Evolutionary conservation across 2,888 invertebrate species (phyloP), one percentile per base, ranked within the genome.

Genomic region (Orthonevra nobilis): DNA sequence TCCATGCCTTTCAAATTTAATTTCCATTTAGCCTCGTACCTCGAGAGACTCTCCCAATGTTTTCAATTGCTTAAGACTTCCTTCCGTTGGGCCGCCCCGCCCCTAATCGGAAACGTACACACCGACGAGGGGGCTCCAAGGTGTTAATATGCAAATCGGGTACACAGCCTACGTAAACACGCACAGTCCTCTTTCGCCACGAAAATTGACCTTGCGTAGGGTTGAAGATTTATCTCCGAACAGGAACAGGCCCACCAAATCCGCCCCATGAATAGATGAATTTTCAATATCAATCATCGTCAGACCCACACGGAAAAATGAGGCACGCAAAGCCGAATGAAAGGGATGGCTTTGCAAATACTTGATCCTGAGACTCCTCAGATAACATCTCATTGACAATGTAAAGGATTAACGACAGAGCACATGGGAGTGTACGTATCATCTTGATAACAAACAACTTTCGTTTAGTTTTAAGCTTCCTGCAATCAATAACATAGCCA

Each of bases 101-200:
- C 30, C 19, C 6, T 36, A 23, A 36, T n/a, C 2, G 42, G 14
- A 14, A 14, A 3, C 7, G 14, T 14, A 10, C 28, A 40, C 12
- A 40, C 40, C 1, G n/a, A 19, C 20, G 6, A 32, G 12, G 42
- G 9, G 17, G 20, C 60, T 46, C 26, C 30, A 52, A 58, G 70
- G 75, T 69, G 75, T 66, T 72, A 52, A 64, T 60, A 77, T 77
- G 77, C 60, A 77, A 72, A 77, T 72, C 20, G 52, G 58, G 30
- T 15, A 12, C 7, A 17, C 38, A 15, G 15, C 28, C 34, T 48
- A 2, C 17, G 19, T 19, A 30, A 46, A 44, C 46, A 46, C 9
- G 20, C 34, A 60, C 15, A 34, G 10, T 3, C 5, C 5, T 14
- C 46, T 19, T 10, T 20, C 32, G 9, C 10, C 19, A 42, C 26